Base-by-base conservation (phyloP, 2,797 vertebrate species). In the Rhynchotus rufescens region DNA sequence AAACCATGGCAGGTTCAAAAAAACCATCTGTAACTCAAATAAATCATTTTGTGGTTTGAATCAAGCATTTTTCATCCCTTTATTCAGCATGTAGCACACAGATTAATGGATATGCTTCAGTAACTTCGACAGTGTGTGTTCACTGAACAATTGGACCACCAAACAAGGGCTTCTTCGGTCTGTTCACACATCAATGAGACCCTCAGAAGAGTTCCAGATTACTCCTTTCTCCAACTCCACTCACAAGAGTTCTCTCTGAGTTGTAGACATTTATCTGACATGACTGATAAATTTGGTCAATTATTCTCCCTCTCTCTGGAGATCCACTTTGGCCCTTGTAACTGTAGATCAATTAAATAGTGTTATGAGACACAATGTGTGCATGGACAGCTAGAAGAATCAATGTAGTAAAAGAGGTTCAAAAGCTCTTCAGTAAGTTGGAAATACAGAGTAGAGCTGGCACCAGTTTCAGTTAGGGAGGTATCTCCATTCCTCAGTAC, bases 201-300 rank as follows among this genome's bases (percentile, higher is more conserved):
- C 34, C 51, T 94, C 86, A 79, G 85, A 96, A 91, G 86, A 74
- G 84, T 96, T 96, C 94, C 90, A 96, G 94, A 92, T 96, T 93
- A 79, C 80, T 94, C 69, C 79, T 94, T 90, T 92, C 69, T 92
- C 86, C 84, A 81, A 11, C 69, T 92, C 84, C 62, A 93, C 88
- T 94, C 90, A 87, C 51, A 88, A 73, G 91, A 95, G 66, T 90
- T 91, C 49, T 1, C 57, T 71, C 44, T 81, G 88, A 93, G 52
- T 95, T 89, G 75, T 51, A 94, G 86, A 84, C 44, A 71, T 96
- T 95, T 93, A 59, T 93, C 80, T 94, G 80, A 87, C 56, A 74
- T 76, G 84, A 92, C 84, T 93, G 88, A 95, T 86, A 90, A 80
- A 86, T 76, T 67, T 95, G 79, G 84, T 76, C 73, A 93, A 90